A percentile compares a stretch with the other conserved stretches of the same genome.
Conservation (phyloP, 2,113 vertebrate genomes). For the Capreolus pygargus region DNA sequence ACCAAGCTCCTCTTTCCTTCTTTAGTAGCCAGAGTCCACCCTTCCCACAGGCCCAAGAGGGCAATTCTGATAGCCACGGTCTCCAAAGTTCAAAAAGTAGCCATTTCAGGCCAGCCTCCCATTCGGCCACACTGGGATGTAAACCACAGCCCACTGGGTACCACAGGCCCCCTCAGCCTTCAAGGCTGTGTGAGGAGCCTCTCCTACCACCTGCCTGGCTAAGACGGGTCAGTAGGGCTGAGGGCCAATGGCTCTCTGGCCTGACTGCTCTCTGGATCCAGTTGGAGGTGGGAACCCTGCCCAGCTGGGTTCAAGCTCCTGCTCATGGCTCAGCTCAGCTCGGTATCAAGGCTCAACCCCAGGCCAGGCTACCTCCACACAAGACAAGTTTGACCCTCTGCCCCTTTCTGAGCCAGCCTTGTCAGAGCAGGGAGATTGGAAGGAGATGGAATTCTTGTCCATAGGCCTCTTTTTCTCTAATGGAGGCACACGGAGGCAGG, state of each 20-base stretch:
- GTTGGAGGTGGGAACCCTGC: neutral
- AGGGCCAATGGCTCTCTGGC: neutral
- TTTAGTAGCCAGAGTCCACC: neutral
- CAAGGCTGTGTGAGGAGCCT: fast-evolving
- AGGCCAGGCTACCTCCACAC: neutral
- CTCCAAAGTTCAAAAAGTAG: neutral
- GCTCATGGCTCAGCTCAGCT: neutral
- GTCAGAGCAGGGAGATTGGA: neutral
- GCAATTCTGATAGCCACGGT: neutral
- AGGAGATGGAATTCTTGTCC: neutral
- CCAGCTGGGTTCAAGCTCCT: neutral
- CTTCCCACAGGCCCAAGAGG: neutral
- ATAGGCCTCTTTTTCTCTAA: neutral
- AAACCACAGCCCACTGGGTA: neutral
- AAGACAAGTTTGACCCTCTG: neutral
- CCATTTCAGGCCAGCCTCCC: neutral
- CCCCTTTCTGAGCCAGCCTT: neutral
- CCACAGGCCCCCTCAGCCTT: neutral
- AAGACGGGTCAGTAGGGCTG: neutral
- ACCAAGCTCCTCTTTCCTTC: neutral
- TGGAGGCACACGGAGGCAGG: neutral
- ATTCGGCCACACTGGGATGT: neutral
- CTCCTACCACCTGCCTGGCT: neutral
- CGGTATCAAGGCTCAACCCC: neutral
- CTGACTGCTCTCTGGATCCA: neutral